These are phyloP conservation scores for Sebastes goodei DNA, from an alignment of 2,797 vertebrate species.

Conservation along the genomic window DNA sequence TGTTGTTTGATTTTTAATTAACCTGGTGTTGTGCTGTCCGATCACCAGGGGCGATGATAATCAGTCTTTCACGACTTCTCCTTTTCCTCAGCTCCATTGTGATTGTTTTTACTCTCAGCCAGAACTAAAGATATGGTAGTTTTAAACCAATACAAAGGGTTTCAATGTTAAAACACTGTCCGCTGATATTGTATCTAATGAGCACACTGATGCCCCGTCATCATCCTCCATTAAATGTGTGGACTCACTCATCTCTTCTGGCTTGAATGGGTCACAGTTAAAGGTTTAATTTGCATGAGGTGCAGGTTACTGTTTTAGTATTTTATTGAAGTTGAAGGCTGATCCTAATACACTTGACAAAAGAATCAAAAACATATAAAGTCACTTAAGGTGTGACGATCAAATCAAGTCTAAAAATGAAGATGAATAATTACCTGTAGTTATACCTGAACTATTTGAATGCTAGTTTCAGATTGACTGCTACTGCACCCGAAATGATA, in stretches of 20 bases:
- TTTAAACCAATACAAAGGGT: constrained; percentile 27
- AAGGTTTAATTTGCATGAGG: neutral
- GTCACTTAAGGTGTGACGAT: neutral
- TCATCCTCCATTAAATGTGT: constrained; percentile 41
- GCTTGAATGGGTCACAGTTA: neutral
- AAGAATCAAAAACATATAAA: neutral
- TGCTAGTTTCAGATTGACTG: neutral
- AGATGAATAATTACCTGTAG: neutral
- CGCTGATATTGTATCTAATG: constrained; percentile 5
- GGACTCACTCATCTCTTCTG: neutral
- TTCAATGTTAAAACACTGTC: constrained; percentile 27
- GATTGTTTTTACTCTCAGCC: constrained; percentile 25
- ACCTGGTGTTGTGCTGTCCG: constrained; percentile 39
- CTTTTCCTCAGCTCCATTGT: neutral
- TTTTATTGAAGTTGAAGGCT: neutral
- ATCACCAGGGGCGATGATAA: constrained; percentile 44
- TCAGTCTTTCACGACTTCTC: constrained; percentile 29
- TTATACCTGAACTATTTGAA: neutral
- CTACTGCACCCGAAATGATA: neutral
- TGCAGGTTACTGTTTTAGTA: neutral
- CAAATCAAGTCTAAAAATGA: neutral
- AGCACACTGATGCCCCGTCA: neutral
- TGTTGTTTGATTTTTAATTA: constrained; percentile 41
- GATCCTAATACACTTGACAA: neutral
- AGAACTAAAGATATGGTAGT: neutral